Evolutionary conservation across 2,888 invertebrate species (phyloP).

Genomic region (Agrotis exclamationis): DNA sequence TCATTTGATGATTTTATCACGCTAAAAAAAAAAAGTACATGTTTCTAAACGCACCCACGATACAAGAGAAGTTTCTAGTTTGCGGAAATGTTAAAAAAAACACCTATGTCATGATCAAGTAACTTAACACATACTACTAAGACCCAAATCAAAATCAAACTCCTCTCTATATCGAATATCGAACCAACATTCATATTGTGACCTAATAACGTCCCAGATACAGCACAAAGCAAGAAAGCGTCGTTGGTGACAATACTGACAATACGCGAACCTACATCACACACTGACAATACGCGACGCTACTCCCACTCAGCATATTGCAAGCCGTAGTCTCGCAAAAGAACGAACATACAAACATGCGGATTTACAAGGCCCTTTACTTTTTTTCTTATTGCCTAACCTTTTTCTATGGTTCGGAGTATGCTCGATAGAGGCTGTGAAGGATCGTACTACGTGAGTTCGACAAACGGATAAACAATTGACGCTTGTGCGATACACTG

Average conservation of each 20-base stretch:
- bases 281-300: constrained; percentile 62
- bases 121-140: not conserved
- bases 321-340: constrained; percentile 69
- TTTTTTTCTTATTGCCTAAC: constrained; percentile 9
- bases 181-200: constrained; percentile 45
- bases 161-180: constrained; percentile 2
- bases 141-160: constrained; percentile 4
- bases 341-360: constrained; percentile 72
- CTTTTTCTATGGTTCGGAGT: not conserved
- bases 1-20: too few species aligned
- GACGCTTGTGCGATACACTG: too few species aligned
- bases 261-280: constrained; percentile 52
- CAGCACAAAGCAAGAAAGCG: constrained; percentile 62
- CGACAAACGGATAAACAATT: too few species aligned
- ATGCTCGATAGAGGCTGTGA: too few species aligned
- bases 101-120: too few species aligned
- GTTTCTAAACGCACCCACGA: too few species aligned
- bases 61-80: too few species aligned
- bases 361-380: constrained; percentile 42
- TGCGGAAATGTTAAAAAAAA: too few species aligned
- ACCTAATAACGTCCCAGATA: constrained; percentile 47
- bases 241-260: constrained; percentile 62
- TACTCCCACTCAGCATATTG: constrained; percentile 81
- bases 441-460: too few species aligned
- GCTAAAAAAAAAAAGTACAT: too few species aligned